Percentiles rank a stretch among this genome's conserved stretches.
phyloP scores from a whole-genome alignment of 2,888 invertebrate species.

The Lordiphosa fenestrarum region DNA sequence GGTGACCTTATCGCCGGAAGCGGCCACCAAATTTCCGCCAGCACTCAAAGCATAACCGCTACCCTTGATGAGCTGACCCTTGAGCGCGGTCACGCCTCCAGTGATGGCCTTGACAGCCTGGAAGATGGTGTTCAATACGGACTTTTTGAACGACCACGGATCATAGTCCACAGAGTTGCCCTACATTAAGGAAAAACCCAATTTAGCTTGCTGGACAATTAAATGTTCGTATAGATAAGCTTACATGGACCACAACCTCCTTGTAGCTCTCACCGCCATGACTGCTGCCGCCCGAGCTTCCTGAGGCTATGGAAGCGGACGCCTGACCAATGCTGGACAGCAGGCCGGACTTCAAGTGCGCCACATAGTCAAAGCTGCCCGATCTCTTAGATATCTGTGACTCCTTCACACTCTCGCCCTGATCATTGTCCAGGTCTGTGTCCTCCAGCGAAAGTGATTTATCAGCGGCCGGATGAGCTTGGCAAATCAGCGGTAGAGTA shows the following conservation, averaged over 20 bases:
- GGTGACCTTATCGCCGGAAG: conserved; percentile 89
- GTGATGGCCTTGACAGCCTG: conserved; percentile 94
- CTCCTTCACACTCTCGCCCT: conserved; percentile 72
- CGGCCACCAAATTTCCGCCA: conserved; percentile 85
- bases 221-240: conserved; percentile 5
- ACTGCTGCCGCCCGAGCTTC: conserved; percentile 78
- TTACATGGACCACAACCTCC: conserved; percentile 69
- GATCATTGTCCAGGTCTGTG: conserved; percentile 73
- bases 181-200: conserved; percentile 40
- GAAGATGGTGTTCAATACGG: conserved; percentile 89
- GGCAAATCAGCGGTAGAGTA: conserved; percentile 66
- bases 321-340: conserved; percentile 78
- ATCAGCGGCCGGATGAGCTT: conserved; percentile 68
- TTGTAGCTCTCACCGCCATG: conserved; percentile 64
- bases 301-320: conserved; percentile 79
- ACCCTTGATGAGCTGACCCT: conserved; percentile 92
- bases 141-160: conserved; percentile 90
- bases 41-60: conserved; percentile 86
- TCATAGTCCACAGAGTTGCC: conserved; percentile 82
- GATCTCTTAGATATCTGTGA: conserved; percentile 77
- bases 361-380: conserved; percentile 78
- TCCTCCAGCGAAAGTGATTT: conserved; percentile 69
- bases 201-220: neutral
- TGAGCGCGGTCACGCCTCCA: conserved; percentile 92
- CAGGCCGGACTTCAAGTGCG: conserved; percentile 77